Base-by-base conservation (phyloP, 2,888 invertebrate genomes). In the Troides helena region DNA sequence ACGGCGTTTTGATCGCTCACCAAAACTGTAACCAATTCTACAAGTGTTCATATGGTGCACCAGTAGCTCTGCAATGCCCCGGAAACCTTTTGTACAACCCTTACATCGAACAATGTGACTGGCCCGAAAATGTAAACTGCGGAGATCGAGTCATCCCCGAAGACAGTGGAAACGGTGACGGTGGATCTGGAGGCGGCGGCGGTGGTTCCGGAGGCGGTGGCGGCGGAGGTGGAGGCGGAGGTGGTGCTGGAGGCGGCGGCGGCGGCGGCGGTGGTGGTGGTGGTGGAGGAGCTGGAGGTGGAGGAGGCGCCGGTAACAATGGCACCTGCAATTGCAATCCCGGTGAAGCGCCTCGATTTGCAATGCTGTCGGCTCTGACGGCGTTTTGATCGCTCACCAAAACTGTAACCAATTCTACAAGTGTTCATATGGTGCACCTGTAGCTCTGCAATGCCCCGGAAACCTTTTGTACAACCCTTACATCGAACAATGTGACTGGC, bases 371-470 rank as follows among this genome's bases (percentile, higher is more conserved):
- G 77, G 73, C 1, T 81, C 83, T 4, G 77, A 80, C 10, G 80
- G 83, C 10, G 65, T 75, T 4, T 71, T 82, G 1, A 74, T 85
- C 1, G 82, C 81, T 23, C 80, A 84, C 56, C 80, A 83, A 71
- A 78, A 80, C 65, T 85, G 85, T 70, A 80, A 82, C 64, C 74
- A 81, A 67, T 85, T 81, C 74, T 85, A 84, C 71, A 75, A 76
- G 23, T 85, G 85, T 14, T 69, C 62, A 12, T 30, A 74, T 3
- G 82, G 85, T 0, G 64, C 30, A 14, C 81, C 84, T 0, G 76
- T 84, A 0, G 72, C 74, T 0, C n/a, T 77, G 0, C 65, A 60
- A 12, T 85, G 85, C 65, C 71, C 71, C 8, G 56, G 43, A 7
- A 72, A 62, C 36, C 77, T 84, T 0, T 43, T 81, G 0, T 85